These are phyloP conservation scores for Sminthurides aquaticus DNA, from an alignment of 2,888 invertebrate species.

Conservation along the genomic window DNA sequence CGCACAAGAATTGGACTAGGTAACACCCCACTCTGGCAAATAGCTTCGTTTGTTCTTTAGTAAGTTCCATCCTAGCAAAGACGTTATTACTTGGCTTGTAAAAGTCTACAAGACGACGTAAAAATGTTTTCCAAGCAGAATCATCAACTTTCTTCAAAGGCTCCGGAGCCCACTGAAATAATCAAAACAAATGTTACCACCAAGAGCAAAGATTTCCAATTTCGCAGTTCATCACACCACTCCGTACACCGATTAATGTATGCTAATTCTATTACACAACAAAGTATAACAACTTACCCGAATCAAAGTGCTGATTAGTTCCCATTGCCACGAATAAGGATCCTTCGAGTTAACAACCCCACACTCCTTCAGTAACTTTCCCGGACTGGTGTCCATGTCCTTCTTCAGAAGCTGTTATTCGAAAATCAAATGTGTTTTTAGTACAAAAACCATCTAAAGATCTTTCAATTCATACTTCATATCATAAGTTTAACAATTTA, in stretches of 20 bases:
- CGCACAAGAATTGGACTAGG: constrained; percentile 65
- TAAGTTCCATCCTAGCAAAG: constrained; percentile 75
- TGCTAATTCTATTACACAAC: too few relatives aligned
- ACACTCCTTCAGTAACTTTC: constrained; percentile 63
- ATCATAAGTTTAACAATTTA: constrained; percentile 16
- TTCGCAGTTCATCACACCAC: neutral
- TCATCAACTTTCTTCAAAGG: constrained; percentile 59
- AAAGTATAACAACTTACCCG: constrained; percentile 63
- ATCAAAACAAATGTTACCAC: constrained; percentile 31
- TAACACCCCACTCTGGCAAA: constrained; percentile 53
- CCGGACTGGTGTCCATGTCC: constrained; percentile 54
- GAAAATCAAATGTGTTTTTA: too few relatives aligned
- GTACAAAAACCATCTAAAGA: neutral
- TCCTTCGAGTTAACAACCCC: constrained; percentile 73
- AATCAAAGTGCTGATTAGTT: constrained; percentile 72
- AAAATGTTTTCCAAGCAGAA: constrained; percentile 58
- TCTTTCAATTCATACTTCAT: neutral
- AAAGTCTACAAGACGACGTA: constrained; percentile 72
- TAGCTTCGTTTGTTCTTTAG: constrained; percentile 48
- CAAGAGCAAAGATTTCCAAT: neutral
- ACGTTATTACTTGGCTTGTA: constrained; percentile 79
- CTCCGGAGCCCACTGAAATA: constrained; percentile 51
- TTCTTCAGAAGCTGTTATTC: constrained; percentile 46
- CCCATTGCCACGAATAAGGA: constrained; percentile 85
- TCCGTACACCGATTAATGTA: too few relatives aligned